Base-by-base conservation (phyloP, 2,797 vertebrate genomes). In the Peromyscus aztecus region DNA sequence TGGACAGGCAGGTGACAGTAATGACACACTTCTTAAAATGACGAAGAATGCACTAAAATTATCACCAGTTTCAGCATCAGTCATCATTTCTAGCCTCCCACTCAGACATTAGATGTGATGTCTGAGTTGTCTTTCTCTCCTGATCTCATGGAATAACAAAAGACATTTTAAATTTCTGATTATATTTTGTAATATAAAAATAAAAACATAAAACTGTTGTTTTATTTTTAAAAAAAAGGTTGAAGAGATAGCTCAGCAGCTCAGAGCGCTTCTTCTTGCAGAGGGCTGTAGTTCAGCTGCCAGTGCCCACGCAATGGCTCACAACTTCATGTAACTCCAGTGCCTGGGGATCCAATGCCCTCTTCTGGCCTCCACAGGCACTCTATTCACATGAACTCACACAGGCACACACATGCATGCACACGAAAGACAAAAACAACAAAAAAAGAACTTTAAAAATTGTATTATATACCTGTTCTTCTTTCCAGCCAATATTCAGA, bases 21-120 rank as follows among this genome's bases (percentile, higher is more conserved):
- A 89, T 24, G 92, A 96, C 67, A 95, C 2, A 69, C 93, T 95
- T 84, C 80, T 97, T 59, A 94, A 89, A 76, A 73, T 69, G 82
- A 73, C 1, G 63, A 94, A 85, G 67, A 94, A 97, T 65, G 5
- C 17, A 67, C 37, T 85, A 73, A 94, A 90, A 90, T 69, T 37
- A 43, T 40, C 80, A 71, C 14, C 94, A 84, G 34, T 83, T 88
- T 92, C n/a, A 81, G 49, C 77, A 88, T 23, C 63, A 85, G 88
- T 88, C 52, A 94, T 24, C 37, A 67, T 76, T 1, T 90, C 52
- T 37, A 93, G 75, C 24, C n/a, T 91, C 57, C 63, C 10, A 77
- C 29, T 94, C 31, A 59, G 55, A 96, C 87, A 69, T 77, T 71
- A 77, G 6, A 78, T n/a, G 57, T 69, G 82, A 71, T 12, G 14